Conservation (phyloP, 2,797 vertebrate genomes). For the Spinus olivaceus region DNA sequence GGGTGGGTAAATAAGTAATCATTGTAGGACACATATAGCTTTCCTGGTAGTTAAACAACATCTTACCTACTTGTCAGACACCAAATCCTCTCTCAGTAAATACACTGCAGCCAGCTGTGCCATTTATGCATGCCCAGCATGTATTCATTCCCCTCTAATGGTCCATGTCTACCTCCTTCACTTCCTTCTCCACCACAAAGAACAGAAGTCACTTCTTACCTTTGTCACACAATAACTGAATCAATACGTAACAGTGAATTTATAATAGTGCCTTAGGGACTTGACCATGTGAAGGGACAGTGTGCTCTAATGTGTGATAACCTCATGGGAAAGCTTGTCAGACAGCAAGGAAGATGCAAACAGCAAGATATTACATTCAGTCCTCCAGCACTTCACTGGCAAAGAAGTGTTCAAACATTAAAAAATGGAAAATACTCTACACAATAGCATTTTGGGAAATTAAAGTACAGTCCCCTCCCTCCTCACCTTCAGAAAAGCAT, state of each 20-base stretch:
- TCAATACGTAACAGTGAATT: neutral
- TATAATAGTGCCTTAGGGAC: neutral
- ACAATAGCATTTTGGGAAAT: neutral
- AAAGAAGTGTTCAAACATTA: neutral
- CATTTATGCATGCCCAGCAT: neutral
- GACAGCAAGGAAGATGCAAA: neutral
- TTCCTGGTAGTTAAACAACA: neutral
- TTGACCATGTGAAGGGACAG: neutral
- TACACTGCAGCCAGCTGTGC: neutral
- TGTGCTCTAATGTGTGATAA: neutral
- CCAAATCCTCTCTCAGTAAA: neutral
- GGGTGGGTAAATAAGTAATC: neutral
- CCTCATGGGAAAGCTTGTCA: neutral
- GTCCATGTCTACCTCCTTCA: neutral
- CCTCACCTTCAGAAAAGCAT: neutral
- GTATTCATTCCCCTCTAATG: neutral
- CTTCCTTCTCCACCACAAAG: neutral
- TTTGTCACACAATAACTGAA: neutral
- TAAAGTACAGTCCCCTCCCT: neutral
- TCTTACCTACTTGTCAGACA: neutral
- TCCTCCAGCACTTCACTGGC: neutral
- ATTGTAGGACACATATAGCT: neutral
- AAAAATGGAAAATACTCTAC: neutral
- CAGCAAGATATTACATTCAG: neutral
- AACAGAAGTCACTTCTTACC: neutral